Conservation (phyloP, 2,888 invertebrate genomes). For the Aphodius granarius region DNA sequence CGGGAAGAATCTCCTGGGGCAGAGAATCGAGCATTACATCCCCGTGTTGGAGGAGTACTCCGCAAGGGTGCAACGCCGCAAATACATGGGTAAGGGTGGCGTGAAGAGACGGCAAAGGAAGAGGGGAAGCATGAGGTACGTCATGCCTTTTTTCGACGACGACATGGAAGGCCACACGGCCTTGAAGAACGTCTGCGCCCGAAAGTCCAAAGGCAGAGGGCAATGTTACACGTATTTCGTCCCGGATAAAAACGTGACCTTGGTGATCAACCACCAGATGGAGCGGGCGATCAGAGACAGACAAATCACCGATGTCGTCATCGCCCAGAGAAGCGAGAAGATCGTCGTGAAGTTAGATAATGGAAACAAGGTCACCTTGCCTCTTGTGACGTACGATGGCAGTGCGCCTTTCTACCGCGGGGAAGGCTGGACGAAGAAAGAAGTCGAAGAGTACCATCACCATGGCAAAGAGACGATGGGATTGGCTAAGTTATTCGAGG, state of each 20-base stretch:
- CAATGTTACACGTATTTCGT: slow-evolving; percentile 73
- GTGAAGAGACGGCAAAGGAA: slow-evolving; percentile 48
- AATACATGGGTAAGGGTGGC: slow-evolving; percentile 46
- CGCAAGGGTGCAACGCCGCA: slow-evolving; percentile 42
- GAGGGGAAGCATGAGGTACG: slow-evolving; percentile 44
- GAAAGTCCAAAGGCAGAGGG: slow-evolving; percentile 59
- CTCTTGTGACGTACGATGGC: slow-evolving; percentile 51
- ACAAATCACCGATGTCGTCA: slow-evolving; percentile 74
- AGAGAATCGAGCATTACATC: slow-evolving; percentile 73
- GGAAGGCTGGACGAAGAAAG: slow-evolving; percentile 69
- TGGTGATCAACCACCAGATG: slow-evolving; percentile 72
- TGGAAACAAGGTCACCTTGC: slow-evolving; percentile 71
- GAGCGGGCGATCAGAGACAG: slow-evolving; percentile 78
- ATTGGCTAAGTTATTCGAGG: slow-evolving; percentile 63
- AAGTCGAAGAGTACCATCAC: slow-evolving; percentile 54
- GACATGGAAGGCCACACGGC: slow-evolving; percentile 47
- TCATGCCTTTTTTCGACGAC: slow-evolving; percentile 46
- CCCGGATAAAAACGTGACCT: slow-evolving; percentile 69
- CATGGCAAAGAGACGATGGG: slow-evolving; percentile 54
- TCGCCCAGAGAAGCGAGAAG: slow-evolving; percentile 74
- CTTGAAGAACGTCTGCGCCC: slow-evolving; percentile 54
- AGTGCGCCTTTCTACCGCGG: slow-evolving; percentile 65
- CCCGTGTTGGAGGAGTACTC: slow-evolving; percentile 66
- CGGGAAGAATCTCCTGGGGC: slow-evolving; percentile 73
- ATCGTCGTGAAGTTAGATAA: slow-evolving; percentile 70